Percentiles rank a stretch among this genome's conserved stretches.
Conservation (phyloP, 2,888 invertebrate species). For the Agrotis clavis region DNA sequence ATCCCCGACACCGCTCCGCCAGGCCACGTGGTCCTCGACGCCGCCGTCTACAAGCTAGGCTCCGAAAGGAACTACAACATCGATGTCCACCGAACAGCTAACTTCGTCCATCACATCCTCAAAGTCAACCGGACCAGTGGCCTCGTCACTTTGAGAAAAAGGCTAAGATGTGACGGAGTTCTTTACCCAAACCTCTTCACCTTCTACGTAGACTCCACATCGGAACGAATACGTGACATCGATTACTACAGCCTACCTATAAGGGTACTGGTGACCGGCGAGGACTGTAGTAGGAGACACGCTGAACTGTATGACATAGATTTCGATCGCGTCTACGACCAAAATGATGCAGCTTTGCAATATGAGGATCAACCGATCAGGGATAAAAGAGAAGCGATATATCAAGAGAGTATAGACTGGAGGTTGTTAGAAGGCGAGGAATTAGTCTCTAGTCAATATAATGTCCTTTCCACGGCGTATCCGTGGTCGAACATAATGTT, state of each 20-base stretch:
- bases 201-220: constrained; percentile 96
- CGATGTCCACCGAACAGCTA: constrained; percentile 95
- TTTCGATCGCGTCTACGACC: constrained; percentile 90
- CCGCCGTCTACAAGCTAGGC: constrained; percentile 95
- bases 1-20: constrained; percentile 91
- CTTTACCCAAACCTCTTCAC: constrained; percentile 96
- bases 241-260: constrained; percentile 96
- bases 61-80: constrained; percentile 95
- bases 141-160: constrained; percentile 93
- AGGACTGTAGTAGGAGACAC: constrained; percentile 93
- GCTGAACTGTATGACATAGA: constrained; percentile 92
- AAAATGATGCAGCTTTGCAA: constrained; percentile 85
- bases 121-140: constrained; percentile 94
- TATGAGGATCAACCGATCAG: constrained; percentile 84
- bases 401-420: constrained; percentile 85
- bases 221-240: constrained; percentile 94
- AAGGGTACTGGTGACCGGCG: constrained; percentile 94
- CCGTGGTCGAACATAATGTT: constrained; percentile 90
- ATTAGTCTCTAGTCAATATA: constrained; percentile 88
- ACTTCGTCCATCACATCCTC: constrained; percentile 95
- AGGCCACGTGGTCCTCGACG: constrained; percentile 94
- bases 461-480: constrained; percentile 87
- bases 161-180: constrained; percentile 95
- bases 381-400: constrained; percentile 83
- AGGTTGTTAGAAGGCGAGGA: constrained; percentile 87